Evolutionary conservation across 2,113 vertebrate species (phyloP).

Genomic region (Pygoscelis adeliae): DNA sequence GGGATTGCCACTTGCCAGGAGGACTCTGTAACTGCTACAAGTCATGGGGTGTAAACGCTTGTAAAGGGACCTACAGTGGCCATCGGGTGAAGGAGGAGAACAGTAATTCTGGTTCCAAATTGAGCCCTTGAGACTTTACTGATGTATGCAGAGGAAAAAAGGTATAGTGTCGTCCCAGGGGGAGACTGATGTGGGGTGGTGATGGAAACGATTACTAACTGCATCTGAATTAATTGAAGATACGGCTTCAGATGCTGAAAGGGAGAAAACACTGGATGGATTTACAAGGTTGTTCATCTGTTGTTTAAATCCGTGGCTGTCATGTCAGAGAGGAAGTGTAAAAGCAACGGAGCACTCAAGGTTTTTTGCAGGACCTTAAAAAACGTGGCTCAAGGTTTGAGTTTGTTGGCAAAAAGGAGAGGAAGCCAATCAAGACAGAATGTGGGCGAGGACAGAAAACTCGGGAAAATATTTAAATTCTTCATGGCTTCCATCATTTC

Average conservation of each 20-base stretch:
- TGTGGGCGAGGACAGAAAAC: constrained; percentile 29
- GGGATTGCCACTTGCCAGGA: not conserved
- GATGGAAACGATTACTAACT: constrained; percentile 2
- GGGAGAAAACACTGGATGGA: not conserved
- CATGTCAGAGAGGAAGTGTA: not conserved
- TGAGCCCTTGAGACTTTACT: not conserved
- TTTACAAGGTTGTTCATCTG: not conserved
- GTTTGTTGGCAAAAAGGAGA: not conserved
- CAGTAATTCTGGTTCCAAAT: not conserved
- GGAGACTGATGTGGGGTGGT: not conserved
- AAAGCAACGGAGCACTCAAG: not conserved
- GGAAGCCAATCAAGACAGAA: not conserved
- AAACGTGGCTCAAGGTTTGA: not conserved
- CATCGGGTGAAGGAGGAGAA: not conserved
- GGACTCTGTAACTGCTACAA: not conserved
- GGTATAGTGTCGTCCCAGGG: not conserved
- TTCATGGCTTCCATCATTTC: constrained; percentile 33
- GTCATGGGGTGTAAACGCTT: not conserved
- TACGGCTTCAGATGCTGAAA: not conserved
- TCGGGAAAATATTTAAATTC: constrained; percentile 37
- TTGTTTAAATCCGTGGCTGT: not conserved
- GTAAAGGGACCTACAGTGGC: not conserved
- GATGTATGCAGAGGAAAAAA: not conserved
- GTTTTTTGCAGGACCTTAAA: not conserved
- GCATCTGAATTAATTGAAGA: not conserved